phyloP scores from a whole-genome alignment of 1,140 invertebrate species.

The Phymorhynchus buccinoides region DNA sequence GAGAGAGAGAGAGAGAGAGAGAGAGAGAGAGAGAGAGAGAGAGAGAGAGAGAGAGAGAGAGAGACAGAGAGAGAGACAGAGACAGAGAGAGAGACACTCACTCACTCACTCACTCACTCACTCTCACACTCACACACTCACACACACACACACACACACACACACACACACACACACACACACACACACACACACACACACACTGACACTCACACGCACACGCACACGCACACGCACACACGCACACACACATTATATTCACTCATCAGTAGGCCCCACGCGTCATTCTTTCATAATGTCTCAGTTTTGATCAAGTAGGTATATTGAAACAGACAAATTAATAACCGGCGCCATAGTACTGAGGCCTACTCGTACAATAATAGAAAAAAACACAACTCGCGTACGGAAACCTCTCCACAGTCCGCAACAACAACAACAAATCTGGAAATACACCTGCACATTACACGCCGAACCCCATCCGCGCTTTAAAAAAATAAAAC shows the following conservation, averaged over 20 bases:
- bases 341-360: background rate
- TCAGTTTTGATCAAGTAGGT: no score
- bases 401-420: no score
- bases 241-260: no score
- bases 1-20: background rate
- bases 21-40: background rate
- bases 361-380: background rate
- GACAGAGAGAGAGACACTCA: slow-evolving; percentile 1
- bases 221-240: no score
- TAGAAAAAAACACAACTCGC: background rate
- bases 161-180: background rate
- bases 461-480: no score
- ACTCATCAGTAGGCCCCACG: no score
- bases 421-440: no score
- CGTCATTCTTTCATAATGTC: no score
- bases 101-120: background rate
- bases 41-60: background rate
- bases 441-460: no score
- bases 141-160: background rate
- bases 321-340: background rate
- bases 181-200: no score
- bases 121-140: background rate
- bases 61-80: background rate
- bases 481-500: no score
- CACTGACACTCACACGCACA: background rate